Evolutionary conservation across 2,797 vertebrate species (phyloP), one percentile per base, ranked within the genome.

Genomic region (Taenioides sp.): DNA sequence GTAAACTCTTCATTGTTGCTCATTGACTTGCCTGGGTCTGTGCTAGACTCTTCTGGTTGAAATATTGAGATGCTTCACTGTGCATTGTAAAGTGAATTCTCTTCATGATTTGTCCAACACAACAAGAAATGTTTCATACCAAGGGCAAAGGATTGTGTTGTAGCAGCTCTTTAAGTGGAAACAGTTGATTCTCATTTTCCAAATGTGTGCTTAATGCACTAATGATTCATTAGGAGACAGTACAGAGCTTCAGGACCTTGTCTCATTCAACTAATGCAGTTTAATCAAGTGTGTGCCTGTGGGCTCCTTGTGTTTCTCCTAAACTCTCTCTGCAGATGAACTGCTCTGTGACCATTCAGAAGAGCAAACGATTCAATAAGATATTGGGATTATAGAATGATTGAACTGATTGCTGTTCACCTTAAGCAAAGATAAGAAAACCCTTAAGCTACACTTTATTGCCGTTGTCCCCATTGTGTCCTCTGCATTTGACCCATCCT

Each of bases 161-260:
- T 57, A 67, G 73, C 70, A 70, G 73, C 81, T 77, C 72, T 75
- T 76, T 64, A 82, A 79, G 77, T 23, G 64, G 47, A 50, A 65
- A 72, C 16, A 47, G 52, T 68, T 47, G 78, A 60, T 79, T 80
- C 70, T 72, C 80, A 78, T 79, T 85, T 83, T 84, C 78, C 84
- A 86, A 87, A 90, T 80, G 80, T 77, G 71, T 81, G 85, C 86
- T 90, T 85, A 87, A 90, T 84, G 81, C 72, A 78, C 70, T 84
- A 88, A 91, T 89, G 86, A 90, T 80, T 86, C 84, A 83, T 90
- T 88, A 84, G 75, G 73, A 34, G 72, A 83, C 78, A 84, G 83
- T 76, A 80, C 81, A 1, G 70, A 80, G 80, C 80, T 82, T 71
- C 69, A 69, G 73, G 68, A 68, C 71, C 78, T 72, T 82, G 74